Evolutionary conservation across 2,113 vertebrate species (phyloP).

Genomic region (Melozone crissalis): DNA sequence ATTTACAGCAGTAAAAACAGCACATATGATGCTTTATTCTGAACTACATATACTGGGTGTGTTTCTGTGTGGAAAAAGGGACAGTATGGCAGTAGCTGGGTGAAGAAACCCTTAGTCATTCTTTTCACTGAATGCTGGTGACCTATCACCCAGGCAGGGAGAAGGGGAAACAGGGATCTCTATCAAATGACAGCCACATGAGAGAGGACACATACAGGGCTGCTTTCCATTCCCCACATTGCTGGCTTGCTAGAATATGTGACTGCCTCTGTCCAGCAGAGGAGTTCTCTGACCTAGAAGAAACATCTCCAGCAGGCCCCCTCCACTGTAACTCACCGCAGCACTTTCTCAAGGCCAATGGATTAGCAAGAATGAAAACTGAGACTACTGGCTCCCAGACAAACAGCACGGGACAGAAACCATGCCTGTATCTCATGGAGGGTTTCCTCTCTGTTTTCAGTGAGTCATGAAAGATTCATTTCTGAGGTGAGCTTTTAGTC

Average conservation of each 20-base stretch:
- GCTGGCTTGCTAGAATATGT: not conserved
- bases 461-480: slow-evolving; percentile 41
- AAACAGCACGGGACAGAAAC: not conserved
- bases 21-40: not conserved
- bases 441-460: slow-evolving; percentile 40
- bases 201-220: not conserved
- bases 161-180: not conserved
- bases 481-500: slow-evolving; percentile 17
- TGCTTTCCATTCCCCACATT: not conserved
- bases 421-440: not conserved
- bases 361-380: not conserved
- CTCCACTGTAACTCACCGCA: not conserved
- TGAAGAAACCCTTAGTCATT: slow-evolving; percentile 25
- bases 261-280: not conserved
- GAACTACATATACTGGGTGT: not conserved
- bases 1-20: not conserved
- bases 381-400: slow-evolving; percentile 29
- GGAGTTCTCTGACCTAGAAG: not conserved
- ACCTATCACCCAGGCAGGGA: not conserved
- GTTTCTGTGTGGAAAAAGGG: not conserved
- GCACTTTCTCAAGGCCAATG: not conserved
- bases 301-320: not conserved
- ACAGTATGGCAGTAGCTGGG: not conserved
- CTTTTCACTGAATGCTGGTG: not conserved
- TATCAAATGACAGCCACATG: not conserved